Evolutionary conservation across 2,797 vertebrate species (phyloP).

Genomic region (Tangara arthus): DNA sequence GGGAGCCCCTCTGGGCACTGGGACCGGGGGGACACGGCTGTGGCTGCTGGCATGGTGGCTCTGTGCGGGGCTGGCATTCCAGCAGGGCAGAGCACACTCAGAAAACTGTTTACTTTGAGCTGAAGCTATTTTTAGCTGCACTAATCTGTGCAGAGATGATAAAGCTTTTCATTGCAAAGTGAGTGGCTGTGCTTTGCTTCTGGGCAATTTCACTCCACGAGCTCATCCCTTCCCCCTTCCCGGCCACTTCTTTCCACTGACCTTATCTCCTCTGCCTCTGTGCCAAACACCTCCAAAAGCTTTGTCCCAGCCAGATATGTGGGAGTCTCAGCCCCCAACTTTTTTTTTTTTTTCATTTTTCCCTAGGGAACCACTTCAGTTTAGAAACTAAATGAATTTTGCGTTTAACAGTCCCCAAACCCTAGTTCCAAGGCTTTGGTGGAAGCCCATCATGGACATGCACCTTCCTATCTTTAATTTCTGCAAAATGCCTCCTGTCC

Average conservation of each 20-base stretch:
- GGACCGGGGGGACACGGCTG: not conserved
- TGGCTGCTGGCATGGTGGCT: not conserved
- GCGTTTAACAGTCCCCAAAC: not conserved
- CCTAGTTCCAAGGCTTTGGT: not conserved
- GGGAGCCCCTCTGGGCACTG: not conserved
- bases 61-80: not conserved
- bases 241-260: not conserved
- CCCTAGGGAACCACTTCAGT: not conserved
- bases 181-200: constrained; percentile 56
- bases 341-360: not conserved
- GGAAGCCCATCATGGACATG: not conserved
- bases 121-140: constrained; percentile 71
- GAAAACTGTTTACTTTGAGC: constrained; percentile 71
- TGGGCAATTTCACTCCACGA: constrained; percentile 70
- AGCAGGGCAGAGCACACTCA: constrained; percentile 8
- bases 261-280: constrained; percentile 35
- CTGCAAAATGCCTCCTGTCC: not conserved
- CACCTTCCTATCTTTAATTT: not conserved
- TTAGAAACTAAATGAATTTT: not conserved
- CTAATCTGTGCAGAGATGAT: constrained; percentile 74
- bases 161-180: constrained; percentile 69
- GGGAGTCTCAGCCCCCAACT: not conserved
- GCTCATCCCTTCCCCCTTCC: not conserved
- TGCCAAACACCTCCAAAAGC: not conserved
- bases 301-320: not conserved